phyloP scores from a whole-genome alignment of 2,113 vertebrate species.

The Gadus chalcogrammus region DNA sequence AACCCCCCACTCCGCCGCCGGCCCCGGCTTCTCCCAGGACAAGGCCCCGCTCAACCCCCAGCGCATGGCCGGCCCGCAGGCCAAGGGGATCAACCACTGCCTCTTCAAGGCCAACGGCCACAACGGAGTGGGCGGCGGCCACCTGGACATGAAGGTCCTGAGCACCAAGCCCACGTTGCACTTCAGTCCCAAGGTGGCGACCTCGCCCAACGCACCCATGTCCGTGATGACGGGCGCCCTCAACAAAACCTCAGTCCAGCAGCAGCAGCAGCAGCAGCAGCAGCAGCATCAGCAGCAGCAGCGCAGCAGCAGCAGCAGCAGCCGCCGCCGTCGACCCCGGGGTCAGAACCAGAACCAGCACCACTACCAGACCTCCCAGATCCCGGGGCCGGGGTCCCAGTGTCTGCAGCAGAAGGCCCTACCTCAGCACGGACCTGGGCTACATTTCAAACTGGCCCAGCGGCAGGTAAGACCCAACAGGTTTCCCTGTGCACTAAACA shows the following conservation, averaged over 20 bases:
- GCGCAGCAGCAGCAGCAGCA: no score
- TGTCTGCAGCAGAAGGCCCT: slow-evolving; percentile 82
- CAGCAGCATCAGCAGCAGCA: no score
- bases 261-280: no score
- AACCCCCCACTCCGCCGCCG: slow-evolving; percentile 76
- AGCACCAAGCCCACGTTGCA: slow-evolving; percentile 88
- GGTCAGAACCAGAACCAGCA: slow-evolving; percentile 64
- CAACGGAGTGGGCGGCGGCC: slow-evolving; percentile 70
- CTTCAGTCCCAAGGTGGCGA: slow-evolving; percentile 83
- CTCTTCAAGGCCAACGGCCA: slow-evolving; percentile 81
- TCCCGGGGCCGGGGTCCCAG: slow-evolving; percentile 74
- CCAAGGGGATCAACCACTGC: slow-evolving; percentile 83
- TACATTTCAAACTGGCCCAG: slow-evolving; percentile 80
- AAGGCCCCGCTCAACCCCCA: slow-evolving; percentile 77
- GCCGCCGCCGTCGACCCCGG: slow-evolving; percentile 50
- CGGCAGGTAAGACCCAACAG: slow-evolving; percentile 80
- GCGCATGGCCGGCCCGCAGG: slow-evolving; percentile 80
- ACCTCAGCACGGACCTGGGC: slow-evolving; percentile 70
- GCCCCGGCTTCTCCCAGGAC: slow-evolving; percentile 77
- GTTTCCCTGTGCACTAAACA: no score
- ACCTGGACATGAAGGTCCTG: slow-evolving; percentile 81
- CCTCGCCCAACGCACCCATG: slow-evolving; percentile 74
- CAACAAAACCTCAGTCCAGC: slow-evolving; percentile 78
- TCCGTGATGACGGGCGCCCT: slow-evolving; percentile 77
- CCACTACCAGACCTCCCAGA: slow-evolving; percentile 78